phyloP scores from a whole-genome alignment of 2,797 vertebrate genomes.

The Fratercula arctica region DNA sequence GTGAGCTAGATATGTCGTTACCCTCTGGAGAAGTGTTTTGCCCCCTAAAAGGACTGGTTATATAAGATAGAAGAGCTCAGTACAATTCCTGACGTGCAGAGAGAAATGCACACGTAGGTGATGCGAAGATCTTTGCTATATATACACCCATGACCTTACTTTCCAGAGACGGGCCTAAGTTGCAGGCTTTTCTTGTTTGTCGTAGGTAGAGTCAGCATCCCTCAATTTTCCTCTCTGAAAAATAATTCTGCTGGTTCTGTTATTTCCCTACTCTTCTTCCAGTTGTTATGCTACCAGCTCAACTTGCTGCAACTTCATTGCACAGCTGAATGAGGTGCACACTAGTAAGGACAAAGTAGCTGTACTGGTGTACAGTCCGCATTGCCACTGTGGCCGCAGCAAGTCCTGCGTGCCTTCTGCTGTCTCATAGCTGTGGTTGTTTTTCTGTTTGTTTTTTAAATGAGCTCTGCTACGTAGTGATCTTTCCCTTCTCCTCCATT shows the following conservation, averaged over 20 bases:
- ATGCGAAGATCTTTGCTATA: neutral
- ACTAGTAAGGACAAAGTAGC: neutral
- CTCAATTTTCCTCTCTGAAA: neutral
- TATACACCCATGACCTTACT: neutral
- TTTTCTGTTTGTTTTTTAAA: neutral
- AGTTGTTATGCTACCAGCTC: neutral
- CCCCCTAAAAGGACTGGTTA: neutral
- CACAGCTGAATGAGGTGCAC: neutral
- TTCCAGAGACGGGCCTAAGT: neutral
- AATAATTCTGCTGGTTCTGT: neutral
- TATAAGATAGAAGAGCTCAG: neutral
- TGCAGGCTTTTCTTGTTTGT: neutral
- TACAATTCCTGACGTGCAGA: neutral
- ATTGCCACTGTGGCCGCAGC: neutral
- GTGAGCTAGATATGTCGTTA: neutral
- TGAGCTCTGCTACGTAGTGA: neutral
- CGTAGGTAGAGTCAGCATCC: neutral
- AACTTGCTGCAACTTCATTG: neutral
- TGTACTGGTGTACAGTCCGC: neutral
- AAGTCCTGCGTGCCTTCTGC: neutral
- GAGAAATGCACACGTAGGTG: neutral
- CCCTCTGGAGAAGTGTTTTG: neutral
- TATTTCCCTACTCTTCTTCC: neutral
- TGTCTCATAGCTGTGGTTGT: fast-evolving
- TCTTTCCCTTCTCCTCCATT: neutral